Percentiles rank a stretch among this genome's conserved stretches.
Evolutionary conservation across 2,888 invertebrate genomes (phyloP).

Genomic region (Caenorhabditis panamensis): DNA sequence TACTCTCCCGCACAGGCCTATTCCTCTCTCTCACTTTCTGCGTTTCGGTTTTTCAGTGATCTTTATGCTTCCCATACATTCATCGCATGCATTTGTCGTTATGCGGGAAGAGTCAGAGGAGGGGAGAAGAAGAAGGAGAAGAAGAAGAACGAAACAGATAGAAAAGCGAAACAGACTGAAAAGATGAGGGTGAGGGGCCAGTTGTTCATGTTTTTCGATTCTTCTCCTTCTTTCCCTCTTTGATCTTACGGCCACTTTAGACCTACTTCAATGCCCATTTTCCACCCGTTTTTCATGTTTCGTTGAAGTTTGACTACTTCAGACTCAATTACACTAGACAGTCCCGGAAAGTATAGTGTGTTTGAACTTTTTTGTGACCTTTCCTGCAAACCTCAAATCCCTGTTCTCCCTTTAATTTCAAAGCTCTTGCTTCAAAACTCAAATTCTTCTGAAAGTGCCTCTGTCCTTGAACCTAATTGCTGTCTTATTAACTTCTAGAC

Average conservation of each 20-base stretch:
- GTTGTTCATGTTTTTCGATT: constrained; percentile 44
- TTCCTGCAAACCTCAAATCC: constrained; percentile 11
- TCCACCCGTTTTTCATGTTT: neutral
- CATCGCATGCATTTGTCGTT: constrained; percentile 47
- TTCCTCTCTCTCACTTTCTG: neutral
- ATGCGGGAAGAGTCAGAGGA: constrained; percentile 17
- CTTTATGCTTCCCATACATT: constrained; percentile 19
- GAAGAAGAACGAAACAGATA: neutral
- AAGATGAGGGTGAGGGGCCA: neutral
- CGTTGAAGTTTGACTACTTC: no score
- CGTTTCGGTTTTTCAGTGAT: neutral
- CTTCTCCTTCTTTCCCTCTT: constrained; percentile 23
- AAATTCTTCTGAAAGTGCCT: no score
- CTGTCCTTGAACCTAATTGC: no score
- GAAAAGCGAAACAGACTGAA: neutral
- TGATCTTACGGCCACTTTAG: constrained; percentile 41
- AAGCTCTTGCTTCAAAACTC: no score
- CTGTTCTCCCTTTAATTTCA: no score
- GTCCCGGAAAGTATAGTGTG: neutral
- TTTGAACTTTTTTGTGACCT: neutral
- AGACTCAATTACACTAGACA: neutral
- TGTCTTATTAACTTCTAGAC: no score
- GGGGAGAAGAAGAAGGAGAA: neutral
- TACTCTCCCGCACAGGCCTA: constrained; percentile 11
- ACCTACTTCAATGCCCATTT: neutral